These are phyloP conservation scores for Ptilorrhoa leucosticta DNA, from an alignment of 2,113 vertebrate species.

Conservation along the genomic window DNA sequence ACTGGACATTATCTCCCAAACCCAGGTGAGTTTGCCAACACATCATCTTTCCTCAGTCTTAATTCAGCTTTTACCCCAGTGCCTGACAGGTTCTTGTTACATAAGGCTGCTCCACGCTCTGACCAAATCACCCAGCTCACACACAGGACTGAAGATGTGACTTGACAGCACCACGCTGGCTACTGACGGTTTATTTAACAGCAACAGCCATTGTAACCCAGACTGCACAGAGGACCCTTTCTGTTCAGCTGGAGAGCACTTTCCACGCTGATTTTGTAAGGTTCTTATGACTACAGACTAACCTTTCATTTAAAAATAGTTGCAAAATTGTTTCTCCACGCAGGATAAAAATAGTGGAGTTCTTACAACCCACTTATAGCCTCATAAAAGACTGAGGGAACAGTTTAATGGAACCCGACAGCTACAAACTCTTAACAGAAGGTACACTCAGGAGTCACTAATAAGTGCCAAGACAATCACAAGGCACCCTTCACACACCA, in stretches of 20 bases:
- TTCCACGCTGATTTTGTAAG: neutral
- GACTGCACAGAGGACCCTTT: neutral
- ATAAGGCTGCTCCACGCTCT: neutral
- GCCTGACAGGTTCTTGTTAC: neutral
- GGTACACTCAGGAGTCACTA: neutral
- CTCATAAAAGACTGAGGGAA: neutral
- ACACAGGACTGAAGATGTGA: neutral
- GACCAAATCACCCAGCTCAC: neutral
- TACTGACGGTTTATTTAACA: neutral
- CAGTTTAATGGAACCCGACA: neutral
- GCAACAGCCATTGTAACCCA: neutral
- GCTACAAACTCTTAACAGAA: constrained; percentile 25
- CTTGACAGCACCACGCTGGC: neutral
- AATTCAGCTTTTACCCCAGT: neutral
- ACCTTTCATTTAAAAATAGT: constrained; percentile 49
- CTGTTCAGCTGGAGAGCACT: neutral
- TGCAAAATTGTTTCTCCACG: neutral
- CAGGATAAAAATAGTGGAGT: constrained; percentile 14
- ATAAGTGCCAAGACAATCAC: constrained; percentile 17
- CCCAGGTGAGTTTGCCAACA: neutral
- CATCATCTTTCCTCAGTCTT: neutral
- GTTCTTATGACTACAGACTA: constrained; percentile 7
- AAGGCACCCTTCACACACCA: neutral
- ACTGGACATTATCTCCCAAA: neutral
- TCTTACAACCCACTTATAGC: neutral